Conservation (phyloP, 2,113 vertebrate species). For the Hippocampus abdominalis region DNA sequence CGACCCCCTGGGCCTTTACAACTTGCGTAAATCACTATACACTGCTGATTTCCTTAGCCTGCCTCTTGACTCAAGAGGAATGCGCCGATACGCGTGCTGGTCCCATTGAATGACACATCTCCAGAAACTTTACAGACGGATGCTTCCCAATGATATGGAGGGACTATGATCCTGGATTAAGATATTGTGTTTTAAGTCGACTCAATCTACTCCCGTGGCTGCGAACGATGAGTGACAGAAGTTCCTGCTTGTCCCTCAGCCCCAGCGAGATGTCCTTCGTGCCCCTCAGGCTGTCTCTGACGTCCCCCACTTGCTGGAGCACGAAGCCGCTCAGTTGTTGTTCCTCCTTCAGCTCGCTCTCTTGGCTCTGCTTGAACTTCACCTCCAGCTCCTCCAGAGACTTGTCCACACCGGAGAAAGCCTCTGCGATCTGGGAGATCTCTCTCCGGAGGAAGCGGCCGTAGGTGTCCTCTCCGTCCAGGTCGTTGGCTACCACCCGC, state of each 20-base stretch:
- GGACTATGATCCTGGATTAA: constrained; percentile 62
- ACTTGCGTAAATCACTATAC: constrained; percentile 2
- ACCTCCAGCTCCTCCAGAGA: constrained; percentile 89
- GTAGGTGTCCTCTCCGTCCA: constrained; percentile 94
- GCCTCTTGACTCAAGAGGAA: constrained; percentile 38
- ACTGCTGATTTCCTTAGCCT: constrained; percentile 22
- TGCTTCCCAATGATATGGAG: neutral
- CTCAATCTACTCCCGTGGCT: constrained; percentile 89
- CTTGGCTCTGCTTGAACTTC: constrained; percentile 90
- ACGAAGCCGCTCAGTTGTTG: constrained; percentile 80
- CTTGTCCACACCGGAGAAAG: constrained; percentile 86
- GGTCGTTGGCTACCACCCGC: constrained; percentile 83
- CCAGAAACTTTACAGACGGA: neutral
- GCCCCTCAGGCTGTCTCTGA: constrained; percentile 77
- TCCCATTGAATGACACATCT: constrained; percentile 8
- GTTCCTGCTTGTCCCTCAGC: constrained; percentile 88
- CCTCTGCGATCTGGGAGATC: constrained; percentile 84
- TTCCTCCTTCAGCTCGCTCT: constrained; percentile 80
- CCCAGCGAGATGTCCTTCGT: constrained; percentile 82
- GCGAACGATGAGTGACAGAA: constrained; percentile 86
- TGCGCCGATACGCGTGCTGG: constrained; percentile 42
- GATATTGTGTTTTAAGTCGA: constrained; percentile 84
- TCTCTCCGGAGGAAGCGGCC: constrained; percentile 85
- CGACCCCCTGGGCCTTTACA: neutral
- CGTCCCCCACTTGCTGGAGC: constrained; percentile 80